Evolutionary conservation across 2,888 invertebrate species (phyloP).

Genomic region (Acleris sparsana): DNA sequence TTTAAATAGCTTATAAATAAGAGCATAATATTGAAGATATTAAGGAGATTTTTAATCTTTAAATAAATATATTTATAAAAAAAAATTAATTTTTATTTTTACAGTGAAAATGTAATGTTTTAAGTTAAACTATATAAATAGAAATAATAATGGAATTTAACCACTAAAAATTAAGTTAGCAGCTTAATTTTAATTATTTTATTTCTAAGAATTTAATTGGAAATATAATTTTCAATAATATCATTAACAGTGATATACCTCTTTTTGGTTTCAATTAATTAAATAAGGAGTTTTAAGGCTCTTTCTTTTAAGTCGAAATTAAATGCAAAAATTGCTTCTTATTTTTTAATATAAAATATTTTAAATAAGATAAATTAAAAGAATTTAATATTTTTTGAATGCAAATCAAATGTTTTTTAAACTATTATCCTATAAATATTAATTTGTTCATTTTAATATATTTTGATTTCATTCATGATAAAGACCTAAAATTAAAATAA

Average conservation of each 20-base stretch:
- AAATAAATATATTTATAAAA: conserved; percentile 57
- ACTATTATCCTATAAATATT: conserved; percentile 64
- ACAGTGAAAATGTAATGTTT: conserved; percentile 87
- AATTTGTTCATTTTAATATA: conserved; percentile 69
- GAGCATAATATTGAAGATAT: no score
- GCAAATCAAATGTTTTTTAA: conserved; percentile 72
- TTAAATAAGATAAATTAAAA: conserved; percentile 63
- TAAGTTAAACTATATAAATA: conserved; percentile 85
- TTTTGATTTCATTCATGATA: conserved; percentile 75
- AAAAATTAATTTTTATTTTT: conserved; percentile 74
- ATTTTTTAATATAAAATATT: conserved; percentile 79
- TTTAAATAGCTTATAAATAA: no score
- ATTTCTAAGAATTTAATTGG: conserved; percentile 82
- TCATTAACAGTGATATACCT: conserved; percentile 88
- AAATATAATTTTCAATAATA: conserved; percentile 76
- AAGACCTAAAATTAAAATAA: conserved; percentile 78
- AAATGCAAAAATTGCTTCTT: conserved; percentile 80
- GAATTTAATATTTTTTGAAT: conserved; percentile 65
- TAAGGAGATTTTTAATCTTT: conserved; percentile 50
- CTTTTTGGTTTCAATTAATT: conserved; percentile 83
- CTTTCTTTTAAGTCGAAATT: conserved; percentile 75
- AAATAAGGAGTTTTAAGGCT: conserved; percentile 78
- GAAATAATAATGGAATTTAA: conserved; percentile 77
- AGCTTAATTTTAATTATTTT: conserved; percentile 81
- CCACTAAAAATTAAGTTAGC: conserved; percentile 86